A percentile compares a stretch with the other conserved stretches of the same genome.
phyloP scores from a whole-genome alignment of 2,797 vertebrate genomes.

The Neosalanx taihuensis region DNA sequence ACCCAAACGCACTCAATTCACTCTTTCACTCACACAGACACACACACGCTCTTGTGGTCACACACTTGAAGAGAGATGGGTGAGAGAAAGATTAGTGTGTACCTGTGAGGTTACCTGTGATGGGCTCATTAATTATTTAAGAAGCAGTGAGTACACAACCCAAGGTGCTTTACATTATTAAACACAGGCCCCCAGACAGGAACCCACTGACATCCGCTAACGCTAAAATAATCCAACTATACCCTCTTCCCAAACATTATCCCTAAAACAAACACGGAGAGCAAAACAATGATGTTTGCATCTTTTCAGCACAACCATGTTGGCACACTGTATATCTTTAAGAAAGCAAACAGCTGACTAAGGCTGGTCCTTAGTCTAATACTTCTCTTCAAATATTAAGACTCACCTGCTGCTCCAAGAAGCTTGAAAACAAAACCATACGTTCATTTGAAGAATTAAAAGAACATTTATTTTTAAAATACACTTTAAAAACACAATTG shows the following conservation, averaged over 20 bases:
- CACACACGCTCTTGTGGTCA: conserved; percentile 15
- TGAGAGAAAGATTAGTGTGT: conserved; percentile 63
- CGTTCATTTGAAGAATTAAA: too few species aligned
- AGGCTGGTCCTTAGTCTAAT: too few species aligned
- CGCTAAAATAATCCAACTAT: conserved; percentile 28
- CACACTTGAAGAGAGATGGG: conserved; percentile 26
- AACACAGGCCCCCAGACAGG: conserved; percentile 56
- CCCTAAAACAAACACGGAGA: neutral
- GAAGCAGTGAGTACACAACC: conserved; percentile 69
- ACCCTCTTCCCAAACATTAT: neutral
- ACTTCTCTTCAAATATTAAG: too few species aligned
- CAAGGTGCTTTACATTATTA: conserved; percentile 76
- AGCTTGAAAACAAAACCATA: too few species aligned
- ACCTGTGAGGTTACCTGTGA: conserved; percentile 72
- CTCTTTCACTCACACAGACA: neutral
- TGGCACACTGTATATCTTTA: too few species aligned
- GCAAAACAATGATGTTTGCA: too few species aligned
- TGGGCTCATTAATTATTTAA: conserved; percentile 80
- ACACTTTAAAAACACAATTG: neutral
- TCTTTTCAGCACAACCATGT: too few species aligned
- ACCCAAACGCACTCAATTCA: conserved; percentile 14
- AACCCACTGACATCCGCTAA: conserved; percentile 15
- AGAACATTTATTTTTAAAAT: neutral
- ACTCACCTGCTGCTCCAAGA: too few species aligned
- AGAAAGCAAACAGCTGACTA: too few species aligned